Evolutionary conservation across 2,113 vertebrate genomes (phyloP).

Genomic region (Plecturocebus donacophilus): DNA sequence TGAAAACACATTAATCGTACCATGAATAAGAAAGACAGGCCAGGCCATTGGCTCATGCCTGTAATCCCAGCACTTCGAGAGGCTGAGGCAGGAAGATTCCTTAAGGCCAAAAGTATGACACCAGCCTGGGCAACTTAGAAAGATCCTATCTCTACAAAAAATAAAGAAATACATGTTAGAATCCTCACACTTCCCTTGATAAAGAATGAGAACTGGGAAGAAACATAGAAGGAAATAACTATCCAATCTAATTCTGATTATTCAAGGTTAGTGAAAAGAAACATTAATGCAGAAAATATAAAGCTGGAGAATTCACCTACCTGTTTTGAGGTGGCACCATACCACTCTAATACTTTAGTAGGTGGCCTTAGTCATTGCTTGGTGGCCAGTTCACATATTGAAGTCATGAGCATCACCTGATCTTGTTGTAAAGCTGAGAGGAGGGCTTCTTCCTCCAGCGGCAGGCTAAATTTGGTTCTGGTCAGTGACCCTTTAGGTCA

Average conservation of each 20-base stretch:
- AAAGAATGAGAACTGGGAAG: neutral
- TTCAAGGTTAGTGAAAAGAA: neutral
- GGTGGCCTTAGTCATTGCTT: neutral
- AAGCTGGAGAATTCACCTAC: neutral
- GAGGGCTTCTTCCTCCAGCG: rapidly evolving
- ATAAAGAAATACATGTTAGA: neutral
- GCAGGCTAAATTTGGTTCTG: neutral
- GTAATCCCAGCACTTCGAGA: neutral
- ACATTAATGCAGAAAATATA: neutral
- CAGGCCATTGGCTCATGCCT: neutral
- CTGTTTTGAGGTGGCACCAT: neutral
- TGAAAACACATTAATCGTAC: neutral
- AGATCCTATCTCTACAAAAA: neutral
- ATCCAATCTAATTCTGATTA: neutral
- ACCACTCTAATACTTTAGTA: neutral
- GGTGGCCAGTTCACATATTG: neutral
- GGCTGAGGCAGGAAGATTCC: neutral
- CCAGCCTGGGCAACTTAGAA: neutral
- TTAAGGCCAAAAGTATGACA: neutral
- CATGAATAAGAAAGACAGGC: neutral
- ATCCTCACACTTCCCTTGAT: neutral
- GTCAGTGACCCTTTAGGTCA: neutral
- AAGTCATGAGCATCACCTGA: neutral
- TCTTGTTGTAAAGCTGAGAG: neutral
- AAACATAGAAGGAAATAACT: neutral